Evolutionary conservation across 2,113 vertebrate genomes (phyloP).

Genomic region (Syngnathoides biaculeatus): DNA sequence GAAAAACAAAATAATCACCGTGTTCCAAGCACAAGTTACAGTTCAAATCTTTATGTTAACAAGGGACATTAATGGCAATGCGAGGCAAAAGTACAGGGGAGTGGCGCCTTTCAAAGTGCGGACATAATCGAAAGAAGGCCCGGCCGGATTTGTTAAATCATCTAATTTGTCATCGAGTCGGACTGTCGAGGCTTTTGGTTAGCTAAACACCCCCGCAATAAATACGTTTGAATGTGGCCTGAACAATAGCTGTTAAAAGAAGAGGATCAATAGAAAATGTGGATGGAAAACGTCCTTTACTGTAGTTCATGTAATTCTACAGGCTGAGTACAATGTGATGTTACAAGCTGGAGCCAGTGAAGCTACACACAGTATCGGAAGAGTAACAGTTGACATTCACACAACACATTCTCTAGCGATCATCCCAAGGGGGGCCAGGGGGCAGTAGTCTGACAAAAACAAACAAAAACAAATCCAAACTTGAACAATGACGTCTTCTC

Average conservation of each 20-base stretch:
- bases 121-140: slow-evolving; percentile 27
- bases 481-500: not conserved
- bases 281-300: slow-evolving; percentile 25
- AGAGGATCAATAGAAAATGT: not conserved
- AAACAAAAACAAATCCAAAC: slow-evolving; percentile 15
- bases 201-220: slow-evolving; percentile 26
- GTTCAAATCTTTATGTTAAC: slow-evolving; percentile 31
- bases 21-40: slow-evolving; percentile 46
- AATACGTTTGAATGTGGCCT: slow-evolving; percentile 29
- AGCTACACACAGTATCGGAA: slow-evolving; percentile 59
- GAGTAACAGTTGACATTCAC: slow-evolving; percentile 63
- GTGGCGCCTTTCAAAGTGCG: slow-evolving; percentile 35
- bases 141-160: slow-evolving; percentile 36
- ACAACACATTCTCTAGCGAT: slow-evolving; percentile 43
- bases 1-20: slow-evolving; percentile 16
- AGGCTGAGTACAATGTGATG: slow-evolving; percentile 42
- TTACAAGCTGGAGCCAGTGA: slow-evolving; percentile 52
- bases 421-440: slow-evolving; percentile 40
- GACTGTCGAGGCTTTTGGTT: slow-evolving; percentile 55
- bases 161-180: slow-evolving; percentile 37
- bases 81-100: slow-evolving; percentile 32
- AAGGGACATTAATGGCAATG: slow-evolving; percentile 26
- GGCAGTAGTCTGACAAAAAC: slow-evolving; percentile 47
- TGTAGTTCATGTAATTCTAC: slow-evolving; percentile 35
- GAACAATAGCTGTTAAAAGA: slow-evolving; percentile 36